Conservation (phyloP, 2,113 vertebrate species). For the Microcebus tavaratra region DNA sequence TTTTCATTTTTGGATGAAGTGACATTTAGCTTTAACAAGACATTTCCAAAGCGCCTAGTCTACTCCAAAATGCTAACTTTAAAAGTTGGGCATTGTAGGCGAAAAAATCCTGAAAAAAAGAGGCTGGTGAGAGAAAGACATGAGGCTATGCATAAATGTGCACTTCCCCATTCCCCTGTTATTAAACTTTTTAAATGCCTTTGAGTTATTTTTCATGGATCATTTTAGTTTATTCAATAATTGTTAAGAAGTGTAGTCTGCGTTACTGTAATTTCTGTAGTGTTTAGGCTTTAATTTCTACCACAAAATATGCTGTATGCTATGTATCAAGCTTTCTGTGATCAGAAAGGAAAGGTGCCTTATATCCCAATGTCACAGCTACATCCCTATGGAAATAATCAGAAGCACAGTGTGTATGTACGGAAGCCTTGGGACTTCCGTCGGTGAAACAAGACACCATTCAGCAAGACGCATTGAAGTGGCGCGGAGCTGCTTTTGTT, state of each 20-base stretch:
- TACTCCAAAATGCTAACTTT: constrained; percentile 79
- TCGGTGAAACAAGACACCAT: not conserved
- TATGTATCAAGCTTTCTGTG: constrained; percentile 80
- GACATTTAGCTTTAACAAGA: constrained; percentile 86
- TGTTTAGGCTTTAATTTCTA: constrained; percentile 70
- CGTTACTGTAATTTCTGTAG: constrained; percentile 16
- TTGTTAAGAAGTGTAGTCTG: constrained; percentile 25
- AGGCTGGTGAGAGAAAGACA: constrained; percentile 52
- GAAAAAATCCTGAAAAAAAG: constrained; percentile 41
- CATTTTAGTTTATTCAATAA: not conserved
- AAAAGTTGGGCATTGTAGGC: constrained; percentile 68
- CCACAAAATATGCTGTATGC: constrained; percentile 63
- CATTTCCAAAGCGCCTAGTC: constrained; percentile 86
- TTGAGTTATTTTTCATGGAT: constrained; percentile 48
- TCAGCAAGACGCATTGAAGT: constrained; percentile 17
- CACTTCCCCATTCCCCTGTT: not conserved
- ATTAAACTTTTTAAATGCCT: constrained; percentile 36
- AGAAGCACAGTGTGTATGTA: constrained; percentile 82
- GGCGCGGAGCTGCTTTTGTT: constrained; percentile 42
- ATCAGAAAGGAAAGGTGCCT: constrained; percentile 86
- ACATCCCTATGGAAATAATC: constrained; percentile 71
- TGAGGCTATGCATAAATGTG: constrained; percentile 51
- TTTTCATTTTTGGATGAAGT: constrained; percentile 79
- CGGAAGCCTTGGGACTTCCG: constrained; percentile 47
- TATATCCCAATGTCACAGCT: constrained; percentile 79